A percentile compares a stretch with the other conserved stretches of the same genome.
These are phyloP conservation scores for Pocillopora damicornis DNA, from an alignment of 64 coral and sea anemone species.

Conservation along the genomic window DNA sequence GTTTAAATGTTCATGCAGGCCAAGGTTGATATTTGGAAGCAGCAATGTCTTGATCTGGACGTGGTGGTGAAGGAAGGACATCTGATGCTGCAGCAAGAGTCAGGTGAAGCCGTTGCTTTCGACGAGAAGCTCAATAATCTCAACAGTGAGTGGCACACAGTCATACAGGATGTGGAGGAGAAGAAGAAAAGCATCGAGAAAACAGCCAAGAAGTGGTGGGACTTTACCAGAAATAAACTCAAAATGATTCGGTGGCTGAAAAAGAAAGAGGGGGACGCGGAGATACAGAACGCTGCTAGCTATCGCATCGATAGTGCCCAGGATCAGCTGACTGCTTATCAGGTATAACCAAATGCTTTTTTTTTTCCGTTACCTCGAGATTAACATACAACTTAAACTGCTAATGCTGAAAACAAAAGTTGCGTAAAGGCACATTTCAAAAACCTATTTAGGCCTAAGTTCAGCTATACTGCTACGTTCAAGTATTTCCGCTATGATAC, in stretches of 20 bases:
- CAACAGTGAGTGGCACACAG: conserved; percentile 74
- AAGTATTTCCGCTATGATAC: no score
- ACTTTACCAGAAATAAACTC: conserved; percentile 95
- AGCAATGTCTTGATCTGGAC: conserved; percentile 85
- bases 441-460: no score
- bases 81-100: conserved; percentile 83
- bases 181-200: conserved; percentile 87
- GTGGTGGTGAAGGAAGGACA: conserved; percentile 85
- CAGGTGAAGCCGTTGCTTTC: conserved; percentile 75
- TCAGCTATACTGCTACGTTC: no score
- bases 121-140: conserved; percentile 88
- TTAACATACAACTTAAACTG: not conserved
- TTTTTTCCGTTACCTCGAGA: not conserved
- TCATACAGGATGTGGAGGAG: conserved; percentile 84
- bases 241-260: conserved; percentile 99
- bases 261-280: conserved; percentile 88
- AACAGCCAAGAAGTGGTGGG: conserved; percentile 99
- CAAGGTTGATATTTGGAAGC: conserved; percentile 72
- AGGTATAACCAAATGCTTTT: conserved; percentile 40
- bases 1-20: conserved; percentile 30
- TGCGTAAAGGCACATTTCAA: no score
- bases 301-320: conserved; percentile 80
- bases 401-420: no score
- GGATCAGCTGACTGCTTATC: conserved; percentile 90
- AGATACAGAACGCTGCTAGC: conserved; percentile 49